These are phyloP conservation scores for Pteropus alecto DNA, from an alignment of 2,113 vertebrate species.

Conservation along the genomic window DNA sequence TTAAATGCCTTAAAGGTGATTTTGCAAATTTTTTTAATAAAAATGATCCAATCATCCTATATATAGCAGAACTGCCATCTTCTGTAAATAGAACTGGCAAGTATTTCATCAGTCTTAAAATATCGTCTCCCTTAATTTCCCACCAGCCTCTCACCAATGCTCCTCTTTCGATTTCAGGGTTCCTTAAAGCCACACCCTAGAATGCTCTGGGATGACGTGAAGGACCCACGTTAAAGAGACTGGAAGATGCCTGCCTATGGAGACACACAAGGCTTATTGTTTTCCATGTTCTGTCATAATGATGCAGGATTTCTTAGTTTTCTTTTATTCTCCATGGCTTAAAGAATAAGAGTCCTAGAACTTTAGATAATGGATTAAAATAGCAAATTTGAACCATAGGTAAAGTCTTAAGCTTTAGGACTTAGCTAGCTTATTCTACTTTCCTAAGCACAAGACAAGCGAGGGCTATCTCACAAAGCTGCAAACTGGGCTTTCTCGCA, in stretches of 20 bases:
- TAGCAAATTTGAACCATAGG: not conserved
- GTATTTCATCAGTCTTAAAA: constrained; percentile 47
- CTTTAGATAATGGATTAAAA: not conserved
- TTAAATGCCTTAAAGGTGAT: constrained; percentile 22
- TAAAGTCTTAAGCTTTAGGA: not conserved
- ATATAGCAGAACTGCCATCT: constrained; percentile 22
- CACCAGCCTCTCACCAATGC: not conserved
- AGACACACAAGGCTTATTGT: not conserved
- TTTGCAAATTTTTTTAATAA: constrained; percentile 33
- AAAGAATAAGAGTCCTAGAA: not conserved
- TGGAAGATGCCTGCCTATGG: not conserved
- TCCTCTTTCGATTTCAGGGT: not conserved
- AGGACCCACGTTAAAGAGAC: not conserved
- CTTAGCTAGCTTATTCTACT: not conserved
- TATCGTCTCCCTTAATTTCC: constrained; percentile 8
- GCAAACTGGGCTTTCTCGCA: not conserved
- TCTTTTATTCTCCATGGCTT: not conserved
- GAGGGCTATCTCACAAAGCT: not conserved
- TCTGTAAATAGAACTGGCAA: constrained; percentile 50
- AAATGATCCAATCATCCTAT: constrained; percentile 40
- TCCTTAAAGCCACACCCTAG: not conserved
- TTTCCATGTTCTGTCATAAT: not conserved
- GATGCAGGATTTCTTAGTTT: not conserved
- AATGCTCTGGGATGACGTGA: not conserved
- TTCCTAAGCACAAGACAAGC: not conserved